These are phyloP conservation scores for Heteractis magnifica DNA, from an alignment of 92 coral and sea anemone genomes.

Conservation along the genomic window DNA sequence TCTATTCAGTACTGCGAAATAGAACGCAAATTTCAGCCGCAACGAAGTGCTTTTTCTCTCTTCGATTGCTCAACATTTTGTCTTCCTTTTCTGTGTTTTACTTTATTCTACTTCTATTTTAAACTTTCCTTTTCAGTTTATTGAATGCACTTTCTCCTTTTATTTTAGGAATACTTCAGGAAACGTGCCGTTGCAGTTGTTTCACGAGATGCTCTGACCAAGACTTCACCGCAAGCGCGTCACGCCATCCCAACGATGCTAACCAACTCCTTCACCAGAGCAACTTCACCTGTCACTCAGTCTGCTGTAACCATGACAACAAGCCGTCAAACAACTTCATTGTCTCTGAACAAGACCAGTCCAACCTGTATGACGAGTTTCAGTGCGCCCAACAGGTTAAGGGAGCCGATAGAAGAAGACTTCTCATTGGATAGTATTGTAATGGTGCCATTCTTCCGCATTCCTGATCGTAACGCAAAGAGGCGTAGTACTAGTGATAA, in stretches of 20 bases:
- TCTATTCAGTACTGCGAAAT: too few relatives aligned
- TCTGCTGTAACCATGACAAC: conserved; percentile 8
- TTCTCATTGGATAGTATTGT: conserved; percentile 18
- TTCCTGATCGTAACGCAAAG: conserved; percentile 2
- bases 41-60: too few relatives aligned
- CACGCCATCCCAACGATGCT: conserved; percentile 15
- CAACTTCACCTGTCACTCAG: conserved; percentile 18
- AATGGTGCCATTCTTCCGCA: conserved; percentile 36
- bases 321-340: neutral
- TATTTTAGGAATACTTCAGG: neutral
- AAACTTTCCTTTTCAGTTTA: neutral
- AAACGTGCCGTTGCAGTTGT: neutral
- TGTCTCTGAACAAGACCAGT: neutral
- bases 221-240: neutral
- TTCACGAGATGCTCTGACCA: neutral
- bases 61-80: too few relatives aligned
- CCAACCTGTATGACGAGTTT: neutral
- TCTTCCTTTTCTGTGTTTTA: neutral
- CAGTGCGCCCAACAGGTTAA: neutral
- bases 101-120: too few relatives aligned
- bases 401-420: neutral
- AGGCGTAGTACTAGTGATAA: neutral
- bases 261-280: neutral
- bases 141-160: neutral
- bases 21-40: too few relatives aligned